Evolutionary conservation across 92 coral and sea anemone genomes (phyloP).

Genomic region (Palythoa grandiflora): DNA sequence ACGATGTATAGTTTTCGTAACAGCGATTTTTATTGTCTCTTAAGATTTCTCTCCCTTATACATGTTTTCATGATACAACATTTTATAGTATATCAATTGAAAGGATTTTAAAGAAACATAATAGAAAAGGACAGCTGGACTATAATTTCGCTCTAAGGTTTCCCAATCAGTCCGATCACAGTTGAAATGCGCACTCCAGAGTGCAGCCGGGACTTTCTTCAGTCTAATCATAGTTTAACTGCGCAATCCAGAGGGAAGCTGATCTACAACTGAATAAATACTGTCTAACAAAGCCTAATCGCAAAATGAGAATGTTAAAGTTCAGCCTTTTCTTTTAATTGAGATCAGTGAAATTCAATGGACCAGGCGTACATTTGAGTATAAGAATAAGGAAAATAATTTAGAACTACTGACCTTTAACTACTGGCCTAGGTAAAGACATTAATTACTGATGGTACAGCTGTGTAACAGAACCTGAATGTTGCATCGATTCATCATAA

Average conservation of each 20-base stretch:
- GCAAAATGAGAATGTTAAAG: not conserved
- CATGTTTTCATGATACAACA: not conserved
- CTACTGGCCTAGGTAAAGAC: not conserved
- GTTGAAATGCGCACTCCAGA: too few relatives aligned
- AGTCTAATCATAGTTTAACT: not conserved
- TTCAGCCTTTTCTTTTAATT: not conserved
- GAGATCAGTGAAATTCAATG: not conserved
- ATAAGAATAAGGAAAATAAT: too few relatives aligned
- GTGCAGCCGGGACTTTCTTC: not conserved
- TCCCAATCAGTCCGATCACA: not conserved
- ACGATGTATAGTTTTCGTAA: too few relatives aligned
- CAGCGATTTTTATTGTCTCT: too few relatives aligned
- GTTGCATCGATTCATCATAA: not conserved
- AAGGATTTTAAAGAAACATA: not conserved
- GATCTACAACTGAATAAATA: not conserved
- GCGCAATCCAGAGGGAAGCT: not conserved
- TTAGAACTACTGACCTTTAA: too few relatives aligned
- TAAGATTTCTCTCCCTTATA: too few relatives aligned
- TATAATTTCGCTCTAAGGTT: not conserved
- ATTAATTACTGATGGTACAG: not conserved
- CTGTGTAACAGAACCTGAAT: not conserved
- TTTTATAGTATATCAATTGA: not conserved
- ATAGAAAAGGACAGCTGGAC: not conserved
- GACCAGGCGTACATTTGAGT: not conserved
- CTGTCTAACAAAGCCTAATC: not conserved